Evolutionary conservation across 2,797 vertebrate genomes (phyloP), one percentile per base, ranked within the genome.

Genomic region (Alca torda): DNA sequence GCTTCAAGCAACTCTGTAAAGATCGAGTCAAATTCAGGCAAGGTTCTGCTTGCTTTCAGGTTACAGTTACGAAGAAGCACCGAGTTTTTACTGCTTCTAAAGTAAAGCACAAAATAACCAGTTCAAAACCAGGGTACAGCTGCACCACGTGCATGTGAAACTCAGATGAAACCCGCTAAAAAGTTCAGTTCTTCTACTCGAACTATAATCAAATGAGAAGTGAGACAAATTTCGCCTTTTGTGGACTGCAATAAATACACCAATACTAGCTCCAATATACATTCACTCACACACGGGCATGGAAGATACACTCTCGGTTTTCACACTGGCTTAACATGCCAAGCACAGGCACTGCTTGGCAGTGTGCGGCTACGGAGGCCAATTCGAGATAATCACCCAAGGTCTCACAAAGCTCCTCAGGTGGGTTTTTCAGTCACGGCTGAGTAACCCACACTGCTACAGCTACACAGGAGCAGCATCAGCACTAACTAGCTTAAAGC

Each of bases 71-170:
- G 33, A 60, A 50, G 45, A 17, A 69, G 45, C 53, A 63, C 16
- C 4, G 25, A 56, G 37, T 31, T 74, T 84, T 70, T 63, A 39
- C 67, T 63, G 77, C 70, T 81, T 57, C 73, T 74, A 4, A 77
- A 8, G 4, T 13, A 6, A 72, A 81, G 18, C 15, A 35, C 35
- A 43, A 43, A 59, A 53, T 0, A 45, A 67, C 24, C 73, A 21
- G 73, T 33, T 26, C 60, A 28, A 59, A 90, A 26, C 28, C 19
- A 15, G n/a, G 30, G 19, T 8, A 8, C 43, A n/a, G 82, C 61
- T 80, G 79, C 39, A 69, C 4, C 31, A 14, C 0, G 0, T 7
- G 39, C 30, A 37, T 1, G 25, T 8, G 68, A 69, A 67, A 74
- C 39, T 57, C 35, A 1, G 59, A 26, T 20, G 12, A 54, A 87